Evolutionary conservation across 2,888 invertebrate genomes (phyloP), one percentile per base, ranked within the genome.

Genomic region (Argyra leucocephala): DNA sequence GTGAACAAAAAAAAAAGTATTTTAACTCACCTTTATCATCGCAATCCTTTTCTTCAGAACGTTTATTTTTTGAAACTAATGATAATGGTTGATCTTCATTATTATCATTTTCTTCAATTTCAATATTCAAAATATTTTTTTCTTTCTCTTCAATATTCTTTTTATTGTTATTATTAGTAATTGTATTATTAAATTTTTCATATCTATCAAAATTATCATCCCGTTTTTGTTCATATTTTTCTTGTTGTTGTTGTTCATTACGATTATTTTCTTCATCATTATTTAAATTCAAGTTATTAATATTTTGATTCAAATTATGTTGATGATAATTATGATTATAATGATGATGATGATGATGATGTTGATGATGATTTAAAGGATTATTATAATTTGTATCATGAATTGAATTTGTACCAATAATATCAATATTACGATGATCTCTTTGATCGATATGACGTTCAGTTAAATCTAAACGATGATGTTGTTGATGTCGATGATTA

Each of bases 61-160:
- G 78, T 80, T 81, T 48, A 76, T 78, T 82, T 71, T 84, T 83
- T 71, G 84, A 85, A 73, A 86, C 85, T 70, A 86, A 82, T 64
- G 86, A 82, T 70, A 87, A 79, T 62, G 87, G 87, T 69, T 85
- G 85, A 69, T 71, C 68, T 15, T 61, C 66, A 65, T 64, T 67
- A 67, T 66, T 63, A 65, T 63, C 63, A 64, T 67, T 67, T 10
- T 26, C 18, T 21, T 26, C 24, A 24, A 10, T 5, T 10, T 22
- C 21, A 5, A 7, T 5, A 58, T 23, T 6, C 9, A 12, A 10
- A n/a, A n/a, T 15, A n/a, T 26, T 4, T 18, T 37, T 6, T 37
- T 37, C 37, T 15, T 10, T 10, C 10, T 37, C 48, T 7, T 10
- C 7, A 10, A 10, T 31, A 31, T 31, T 7, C 12, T 7, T 12